Percentiles rank a stretch among this genome's conserved stretches.
phyloP scores from a whole-genome alignment of 2,888 invertebrate species.

The Nephrotoma flavescens region DNA sequence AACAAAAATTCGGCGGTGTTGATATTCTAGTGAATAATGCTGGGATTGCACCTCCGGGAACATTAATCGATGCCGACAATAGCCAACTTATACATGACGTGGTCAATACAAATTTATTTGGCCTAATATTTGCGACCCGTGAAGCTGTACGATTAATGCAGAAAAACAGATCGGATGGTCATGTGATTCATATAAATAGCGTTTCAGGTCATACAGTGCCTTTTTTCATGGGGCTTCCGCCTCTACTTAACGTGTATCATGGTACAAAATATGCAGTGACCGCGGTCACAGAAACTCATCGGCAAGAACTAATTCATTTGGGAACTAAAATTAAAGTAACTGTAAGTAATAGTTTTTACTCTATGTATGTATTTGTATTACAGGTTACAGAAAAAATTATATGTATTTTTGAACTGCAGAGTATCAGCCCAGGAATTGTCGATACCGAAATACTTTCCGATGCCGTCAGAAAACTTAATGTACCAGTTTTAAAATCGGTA shows the following conservation, averaged over 20 bases:
- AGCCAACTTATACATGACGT: slow-evolving; percentile 11
- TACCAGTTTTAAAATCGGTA: not conserved
- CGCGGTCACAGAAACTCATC: slow-evolving; percentile 16
- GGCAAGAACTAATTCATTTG: too few species aligned
- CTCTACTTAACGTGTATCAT: slow-evolving; percentile 18
- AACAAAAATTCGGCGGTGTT: slow-evolving; percentile 34
- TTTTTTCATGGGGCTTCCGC: slow-evolving; percentile 7
- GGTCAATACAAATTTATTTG: slow-evolving; percentile 33
- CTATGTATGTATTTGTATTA: too few species aligned
- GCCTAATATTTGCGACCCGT: slow-evolving; percentile 29
- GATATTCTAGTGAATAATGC: slow-evolving; percentile 44
- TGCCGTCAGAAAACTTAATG: not conserved
- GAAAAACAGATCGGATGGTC: slow-evolving; percentile 26
- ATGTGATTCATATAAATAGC: slow-evolving; percentile 33
- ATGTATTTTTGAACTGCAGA: not conserved
- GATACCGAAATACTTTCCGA: not conserved
- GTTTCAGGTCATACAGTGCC: slow-evolving; percentile 34
- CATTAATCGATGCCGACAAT: slow-evolving; percentile 14
- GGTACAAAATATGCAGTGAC: slow-evolving; percentile 24
- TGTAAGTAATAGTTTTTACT: not conserved
- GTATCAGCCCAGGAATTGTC: not conserved
- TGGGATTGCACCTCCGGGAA: slow-evolving; percentile 23
- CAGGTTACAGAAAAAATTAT: too few species aligned
- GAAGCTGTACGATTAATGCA: slow-evolving; percentile 36
- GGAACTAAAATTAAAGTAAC: not conserved